A percentile compares a stretch with the other conserved stretches of the same genome.
phyloP scores from a whole-genome alignment of 2,888 invertebrate genomes.

The Lycophotia porphyrea region DNA sequence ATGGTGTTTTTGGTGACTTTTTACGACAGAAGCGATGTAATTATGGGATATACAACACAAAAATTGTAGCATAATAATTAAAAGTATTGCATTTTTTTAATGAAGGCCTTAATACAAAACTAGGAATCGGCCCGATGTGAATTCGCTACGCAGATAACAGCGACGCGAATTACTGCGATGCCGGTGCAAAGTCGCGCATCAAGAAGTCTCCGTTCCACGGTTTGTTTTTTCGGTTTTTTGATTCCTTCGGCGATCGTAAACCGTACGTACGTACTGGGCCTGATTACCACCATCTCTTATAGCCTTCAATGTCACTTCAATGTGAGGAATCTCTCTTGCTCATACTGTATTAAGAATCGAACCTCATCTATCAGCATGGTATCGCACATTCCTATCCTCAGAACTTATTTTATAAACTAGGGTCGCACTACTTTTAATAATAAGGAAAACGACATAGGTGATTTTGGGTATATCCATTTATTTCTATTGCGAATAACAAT shows the following conservation, averaged over 20 bases:
- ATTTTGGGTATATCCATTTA: too few relatives aligned
- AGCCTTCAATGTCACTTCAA: background rate
- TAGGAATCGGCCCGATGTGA: background rate
- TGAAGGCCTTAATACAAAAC: slow-evolving; percentile 8
- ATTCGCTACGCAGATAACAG: background rate
- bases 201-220: background rate
- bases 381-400: too few relatives aligned
- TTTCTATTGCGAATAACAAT: too few relatives aligned
- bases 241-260: background rate
- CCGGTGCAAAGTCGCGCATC: background rate
- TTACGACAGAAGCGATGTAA: background rate
- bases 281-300: background rate
- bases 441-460: too few relatives aligned
- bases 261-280: background rate
- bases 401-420: too few relatives aligned
- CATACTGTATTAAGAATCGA: background rate
- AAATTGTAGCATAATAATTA: slow-evolving; percentile 45
- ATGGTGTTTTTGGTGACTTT: background rate
- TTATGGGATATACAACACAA: slow-evolving; percentile 41
- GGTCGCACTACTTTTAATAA: too few relatives aligned
- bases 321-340: background rate
- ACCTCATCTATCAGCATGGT: too few relatives aligned
- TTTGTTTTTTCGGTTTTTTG: too few relatives aligned
- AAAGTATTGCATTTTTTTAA: slow-evolving; percentile 51
- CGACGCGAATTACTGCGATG: background rate